Conservation (phyloP, 2,797 vertebrate species). For the Cercopithecus diana region DNA sequence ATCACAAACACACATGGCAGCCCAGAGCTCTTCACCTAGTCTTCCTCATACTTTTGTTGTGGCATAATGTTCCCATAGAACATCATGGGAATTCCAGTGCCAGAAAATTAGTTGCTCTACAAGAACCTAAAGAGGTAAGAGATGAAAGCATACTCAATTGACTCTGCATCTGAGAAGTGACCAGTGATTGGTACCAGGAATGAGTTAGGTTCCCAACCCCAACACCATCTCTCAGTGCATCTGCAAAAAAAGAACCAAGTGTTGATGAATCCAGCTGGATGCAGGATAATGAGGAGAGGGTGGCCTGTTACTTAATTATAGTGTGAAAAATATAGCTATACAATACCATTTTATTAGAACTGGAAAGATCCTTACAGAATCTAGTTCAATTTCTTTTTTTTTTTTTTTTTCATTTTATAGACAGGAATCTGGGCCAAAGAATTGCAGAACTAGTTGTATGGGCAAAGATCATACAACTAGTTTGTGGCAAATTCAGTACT, state of each 20-base stretch:
- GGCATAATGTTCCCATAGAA: background rate
- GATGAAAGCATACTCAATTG: background rate
- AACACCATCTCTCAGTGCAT: background rate
- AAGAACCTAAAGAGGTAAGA: background rate
- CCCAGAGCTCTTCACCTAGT: background rate
- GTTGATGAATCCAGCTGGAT: background rate
- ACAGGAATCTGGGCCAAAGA: conserved; percentile 45
- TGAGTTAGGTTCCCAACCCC: background rate
- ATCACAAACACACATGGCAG: background rate
- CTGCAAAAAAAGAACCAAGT: background rate
- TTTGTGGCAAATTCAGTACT: background rate
- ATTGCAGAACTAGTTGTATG: background rate
- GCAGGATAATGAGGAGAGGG: background rate
- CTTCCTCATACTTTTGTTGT: background rate
- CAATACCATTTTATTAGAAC: background rate
- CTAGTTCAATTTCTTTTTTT: background rate
- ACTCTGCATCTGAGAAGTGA: background rate
- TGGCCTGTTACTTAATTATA: background rate
- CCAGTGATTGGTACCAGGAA: background rate
- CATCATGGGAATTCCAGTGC: background rate
- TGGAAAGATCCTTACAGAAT: conserved; percentile 28
- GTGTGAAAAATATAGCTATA: background rate
- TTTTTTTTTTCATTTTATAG: conserved; percentile 30
- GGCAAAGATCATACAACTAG: conserved; percentile 2
- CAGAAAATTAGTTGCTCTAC: background rate